Conservation (phyloP, 2,797 vertebrate species). For the Poeciliopsis turneri region DNA sequence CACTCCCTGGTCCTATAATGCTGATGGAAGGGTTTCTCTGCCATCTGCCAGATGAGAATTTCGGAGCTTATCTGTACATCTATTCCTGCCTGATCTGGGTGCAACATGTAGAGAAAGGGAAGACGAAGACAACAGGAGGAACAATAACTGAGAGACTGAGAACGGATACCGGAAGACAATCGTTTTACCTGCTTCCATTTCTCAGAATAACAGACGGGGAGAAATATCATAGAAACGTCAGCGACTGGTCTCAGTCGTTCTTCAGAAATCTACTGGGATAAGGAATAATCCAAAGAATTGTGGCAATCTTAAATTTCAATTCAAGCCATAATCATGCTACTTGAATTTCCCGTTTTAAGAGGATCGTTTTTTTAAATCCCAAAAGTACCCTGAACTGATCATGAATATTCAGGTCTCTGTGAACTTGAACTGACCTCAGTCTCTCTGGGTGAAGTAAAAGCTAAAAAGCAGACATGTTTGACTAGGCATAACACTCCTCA, state of each 20-base stretch:
- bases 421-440: conserved; percentile 44
- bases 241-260: conserved; percentile 9
- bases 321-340: conserved; percentile 31
- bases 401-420: conserved; percentile 56
- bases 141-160: conserved; percentile 2
- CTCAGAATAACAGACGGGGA: conserved; percentile 30
- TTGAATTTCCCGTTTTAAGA: conserved; percentile 11
- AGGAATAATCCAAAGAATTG: conserved; percentile 43
- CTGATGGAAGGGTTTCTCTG: conserved; percentile 53
- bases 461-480: conserved; percentile 47
- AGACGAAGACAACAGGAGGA: conserved; percentile 18
- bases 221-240: conserved; percentile 35
- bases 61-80: conserved; percentile 38
- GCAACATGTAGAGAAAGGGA: conserved; percentile 15
- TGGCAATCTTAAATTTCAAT: conserved; percentile 48
- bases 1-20: conserved; percentile 29
- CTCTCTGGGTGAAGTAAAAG: conserved; percentile 37
- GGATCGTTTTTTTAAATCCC: neutral
- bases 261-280: conserved; percentile 35
- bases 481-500: conserved; percentile 57
- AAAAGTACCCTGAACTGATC: conserved; percentile 34
- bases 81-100: conserved; percentile 39
- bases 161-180: conserved; percentile 41
- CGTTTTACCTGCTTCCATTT: conserved; percentile 30
- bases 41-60: conserved; percentile 48